Evolutionary conservation across 2,888 invertebrate genomes (phyloP).

Genomic region (Macrophya alboannulata): DNA sequence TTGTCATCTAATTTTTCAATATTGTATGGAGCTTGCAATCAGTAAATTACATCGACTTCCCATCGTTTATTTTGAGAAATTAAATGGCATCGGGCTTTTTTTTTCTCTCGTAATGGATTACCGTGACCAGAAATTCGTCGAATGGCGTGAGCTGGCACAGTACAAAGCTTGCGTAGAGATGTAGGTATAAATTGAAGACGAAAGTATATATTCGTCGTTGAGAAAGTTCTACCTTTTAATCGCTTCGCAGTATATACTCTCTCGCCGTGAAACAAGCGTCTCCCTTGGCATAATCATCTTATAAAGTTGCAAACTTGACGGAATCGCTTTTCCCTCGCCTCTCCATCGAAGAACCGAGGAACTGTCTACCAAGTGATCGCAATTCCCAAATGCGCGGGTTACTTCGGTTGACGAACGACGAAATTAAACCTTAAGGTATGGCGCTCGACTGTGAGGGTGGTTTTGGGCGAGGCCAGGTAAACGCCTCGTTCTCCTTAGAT

Average conservation of each 20-base stretch:
- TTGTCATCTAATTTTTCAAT: neutral
- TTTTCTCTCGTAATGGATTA: neutral
- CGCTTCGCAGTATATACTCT: conserved; percentile 21
- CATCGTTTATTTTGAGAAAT: neutral
- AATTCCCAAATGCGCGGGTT: conserved; percentile 25
- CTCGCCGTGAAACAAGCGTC: conserved; percentile 41
- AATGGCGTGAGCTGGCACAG: neutral
- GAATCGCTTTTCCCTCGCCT: conserved; percentile 31
- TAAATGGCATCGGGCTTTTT: neutral
- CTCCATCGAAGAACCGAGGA: conserved; percentile 1
- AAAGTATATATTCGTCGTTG: conserved; percentile 22
- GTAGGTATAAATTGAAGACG: neutral
- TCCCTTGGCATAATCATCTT: conserved; percentile 43
- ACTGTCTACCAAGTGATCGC: conserved; percentile 43
- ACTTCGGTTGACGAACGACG: conserved; percentile 29
- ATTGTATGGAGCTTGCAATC: neutral
- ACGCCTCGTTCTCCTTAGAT: neutral
- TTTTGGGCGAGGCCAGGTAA: conserved; percentile 4
- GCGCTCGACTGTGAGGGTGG: conserved; percentile 59
- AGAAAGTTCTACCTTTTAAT: conserved; percentile 33
- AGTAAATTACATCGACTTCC: neutral
- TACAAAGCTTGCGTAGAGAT: neutral
- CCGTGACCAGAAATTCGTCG: neutral
- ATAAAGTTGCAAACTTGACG: conserved; percentile 45
- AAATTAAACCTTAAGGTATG: conserved; percentile 68